Base-by-base conservation (phyloP, 2,113 vertebrate genomes). In the Garra rufa region DNA sequence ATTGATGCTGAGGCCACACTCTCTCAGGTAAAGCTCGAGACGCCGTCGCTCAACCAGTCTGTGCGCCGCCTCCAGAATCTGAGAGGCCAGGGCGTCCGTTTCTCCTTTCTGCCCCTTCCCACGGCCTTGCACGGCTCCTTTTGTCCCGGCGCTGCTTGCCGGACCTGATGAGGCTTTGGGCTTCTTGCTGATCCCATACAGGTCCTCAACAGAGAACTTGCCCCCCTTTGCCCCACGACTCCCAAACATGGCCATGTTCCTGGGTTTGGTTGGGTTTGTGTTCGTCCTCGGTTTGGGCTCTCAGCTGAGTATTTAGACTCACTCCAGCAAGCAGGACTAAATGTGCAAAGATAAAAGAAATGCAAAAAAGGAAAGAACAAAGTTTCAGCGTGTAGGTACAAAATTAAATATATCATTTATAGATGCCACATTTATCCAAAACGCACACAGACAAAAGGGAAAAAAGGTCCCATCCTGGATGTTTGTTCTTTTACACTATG, bases 161-260 rank as follows among this genome's bases (percentile, higher is more conserved):
- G 91, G 89, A 52, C 91, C 92, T 59, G 91, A 90, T 0, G 91
- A 92, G 0, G 93, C 88, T 88, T 94, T 95, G 48, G 93, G 93
- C 87, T 96, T 96, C 91, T 94, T 95, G 28, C 90, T 93, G 88
- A 95, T 92, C 87, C 95, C 95, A 28, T 95, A 96, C n/a, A 96
- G 89, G 67, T 96, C 95, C 69, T 96, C 95, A 85, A 95, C 93
- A 0, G 93, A 95, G 88, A 94, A 94, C 88, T 95, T 95, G 1
- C 93, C 93, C 15, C 93, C 94, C 63, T 94, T 95, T 0, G 92
- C 93, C 43, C 89, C 93, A 28, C 93, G 91, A 44, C 94, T 92
- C 3, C 92, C 94, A 57, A 96, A 95, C 95, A 96, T 96, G 26
- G 30, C 75, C 61, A 17, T 38, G 41, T 43, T 63, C 19, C 71